phyloP scores from a whole-genome alignment of 2,888 invertebrate genomes.

The Diloba caeruleocephala region DNA sequence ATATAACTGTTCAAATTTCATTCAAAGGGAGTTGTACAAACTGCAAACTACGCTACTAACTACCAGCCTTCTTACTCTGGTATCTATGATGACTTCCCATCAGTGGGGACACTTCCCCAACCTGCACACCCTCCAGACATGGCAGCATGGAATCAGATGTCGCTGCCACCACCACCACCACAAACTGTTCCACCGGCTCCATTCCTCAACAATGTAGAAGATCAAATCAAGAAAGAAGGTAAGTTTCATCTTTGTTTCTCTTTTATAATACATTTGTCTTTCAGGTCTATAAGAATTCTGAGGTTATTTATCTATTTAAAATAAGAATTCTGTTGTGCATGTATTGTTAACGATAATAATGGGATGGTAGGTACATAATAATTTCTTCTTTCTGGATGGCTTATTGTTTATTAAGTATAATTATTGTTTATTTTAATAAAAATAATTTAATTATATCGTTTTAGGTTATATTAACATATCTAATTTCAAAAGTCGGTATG shows the following conservation, averaged over 20 bases:
- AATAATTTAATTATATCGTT: no score
- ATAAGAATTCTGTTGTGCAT: background rate
- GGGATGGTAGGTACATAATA: no score
- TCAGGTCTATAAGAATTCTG: slow-evolving; percentile 12
- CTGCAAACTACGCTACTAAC: slow-evolving; percentile 59
- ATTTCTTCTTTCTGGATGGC: no score
- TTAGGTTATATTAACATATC: no score
- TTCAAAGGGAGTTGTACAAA: slow-evolving; percentile 50
- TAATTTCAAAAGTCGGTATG: no score
- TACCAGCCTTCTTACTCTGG: slow-evolving; percentile 76
- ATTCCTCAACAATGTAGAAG: slow-evolving; percentile 75
- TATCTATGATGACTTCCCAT: slow-evolving; percentile 81
- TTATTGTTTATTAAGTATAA: no score
- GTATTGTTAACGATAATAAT: background rate
- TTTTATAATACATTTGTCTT: slow-evolving; percentile 6
- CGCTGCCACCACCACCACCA: slow-evolving; percentile 71
- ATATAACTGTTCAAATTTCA: background rate
- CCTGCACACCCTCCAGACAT: slow-evolving; percentile 69
- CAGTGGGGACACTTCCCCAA: slow-evolving; percentile 56
- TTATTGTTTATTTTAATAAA: no score
- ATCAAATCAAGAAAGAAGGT: slow-evolving; percentile 88
- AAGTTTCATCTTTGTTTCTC: slow-evolving; percentile 32
- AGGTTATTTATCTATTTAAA: background rate
- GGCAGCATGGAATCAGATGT: slow-evolving; percentile 81
- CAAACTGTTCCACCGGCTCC: slow-evolving; percentile 62